These are phyloP conservation scores for Hestina assimilis DNA, from an alignment of 1,140 invertebrate species.

Conservation along the genomic window DNA sequence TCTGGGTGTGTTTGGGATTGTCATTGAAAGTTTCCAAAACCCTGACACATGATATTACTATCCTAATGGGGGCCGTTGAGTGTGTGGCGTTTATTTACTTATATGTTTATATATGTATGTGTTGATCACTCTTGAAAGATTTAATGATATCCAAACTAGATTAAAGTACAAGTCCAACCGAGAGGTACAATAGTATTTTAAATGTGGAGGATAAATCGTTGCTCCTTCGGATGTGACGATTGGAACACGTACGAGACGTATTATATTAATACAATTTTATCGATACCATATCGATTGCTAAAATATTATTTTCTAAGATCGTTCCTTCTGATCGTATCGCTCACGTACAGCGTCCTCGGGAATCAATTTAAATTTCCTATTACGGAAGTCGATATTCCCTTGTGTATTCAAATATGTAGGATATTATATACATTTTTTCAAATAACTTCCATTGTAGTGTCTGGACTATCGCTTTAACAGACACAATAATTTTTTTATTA, in stretches of 20 bases:
- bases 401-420: too few species aligned
- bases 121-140: too few species aligned
- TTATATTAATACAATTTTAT: slow-evolving; percentile 10
- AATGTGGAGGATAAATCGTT: background rate
- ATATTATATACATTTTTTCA: too few species aligned
- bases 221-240: background rate
- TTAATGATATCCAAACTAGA: too few species aligned
- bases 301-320: slow-evolving; percentile 8
- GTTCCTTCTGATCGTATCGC: background rate
- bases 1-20: too few species aligned
- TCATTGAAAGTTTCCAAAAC: too few species aligned
- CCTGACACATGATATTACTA: too few species aligned
- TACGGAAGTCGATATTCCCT: background rate
- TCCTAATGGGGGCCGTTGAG: too few species aligned
- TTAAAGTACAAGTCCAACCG: too few species aligned
- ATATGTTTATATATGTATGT: too few species aligned
- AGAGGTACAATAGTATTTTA: background rate
- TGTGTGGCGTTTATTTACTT: too few species aligned
- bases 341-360: slow-evolving; percentile 13
- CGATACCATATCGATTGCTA: background rate
- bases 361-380: slow-evolving; percentile 3
- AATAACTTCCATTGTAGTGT: too few species aligned
- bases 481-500: background rate
- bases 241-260: slow-evolving; percentile 18
- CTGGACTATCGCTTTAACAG: background rate